Evolutionary conservation across 1,140 invertebrate genomes (phyloP), one percentile per base, ranked within the genome.

Genomic region (Sinella curviseta): DNA sequence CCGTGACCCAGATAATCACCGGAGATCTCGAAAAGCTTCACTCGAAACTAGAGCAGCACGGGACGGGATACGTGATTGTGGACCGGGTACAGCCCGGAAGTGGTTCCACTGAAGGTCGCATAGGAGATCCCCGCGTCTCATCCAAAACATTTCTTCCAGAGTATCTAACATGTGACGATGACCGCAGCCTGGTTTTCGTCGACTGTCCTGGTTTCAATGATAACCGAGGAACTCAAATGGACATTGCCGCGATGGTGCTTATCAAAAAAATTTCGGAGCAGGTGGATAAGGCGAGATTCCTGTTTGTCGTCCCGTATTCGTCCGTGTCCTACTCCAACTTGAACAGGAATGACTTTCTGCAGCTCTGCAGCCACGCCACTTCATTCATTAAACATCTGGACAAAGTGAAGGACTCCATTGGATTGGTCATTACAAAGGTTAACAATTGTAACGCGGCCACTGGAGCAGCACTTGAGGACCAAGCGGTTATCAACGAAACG

Each of bases 201-300:
- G 57, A 60, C 57, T 60, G 57, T 60, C 57, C 57, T 14, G 57
- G 57, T n/a, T 60, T 60, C 57, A 60, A 60, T n/a, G 57, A 60
- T 26, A 60, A 60, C 24, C 57, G 57, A 17, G 57, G 57, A 26
- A 26, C 57, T 17, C 12, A 60, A 4, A 60, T 26, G 24, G 57
- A 60, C 57, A 60, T 60, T 26, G 57, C 57, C 4, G 57, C 57
- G 12, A 60, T 60, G 57, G 12, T 17, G 8, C 24, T 60, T 26
- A 12, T 60, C 24, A 60, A 60, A 12, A 17, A 12, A 26, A 60
- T 60, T 26, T 3, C 57, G 4, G 57, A 60, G 24, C 14, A 60
- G 3, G 57, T 60, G 14, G 57, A 60, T 26, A 8, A 60, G 4
- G 57, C 57, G 8, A 16, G 24, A 26, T 60, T 60, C 24, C 57